A percentile compares a stretch with the other conserved stretches of the same genome.
phyloP scores from a whole-genome alignment of 2,113 vertebrate species.

The Piaya cayana region DNA sequence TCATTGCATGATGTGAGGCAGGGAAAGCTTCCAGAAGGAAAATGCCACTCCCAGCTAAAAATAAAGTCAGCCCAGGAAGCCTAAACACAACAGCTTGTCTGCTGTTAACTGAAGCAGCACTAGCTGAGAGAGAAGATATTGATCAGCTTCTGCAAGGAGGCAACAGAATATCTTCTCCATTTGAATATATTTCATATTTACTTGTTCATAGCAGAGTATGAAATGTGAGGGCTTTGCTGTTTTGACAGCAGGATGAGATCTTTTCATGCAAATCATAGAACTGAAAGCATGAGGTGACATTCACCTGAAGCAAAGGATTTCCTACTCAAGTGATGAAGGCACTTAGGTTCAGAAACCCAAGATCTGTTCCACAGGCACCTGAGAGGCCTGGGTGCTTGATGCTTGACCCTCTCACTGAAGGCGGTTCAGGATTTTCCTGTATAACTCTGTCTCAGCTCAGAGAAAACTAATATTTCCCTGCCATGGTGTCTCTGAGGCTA shows the following conservation, averaged over 20 bases:
- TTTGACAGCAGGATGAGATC: conserved; percentile 12
- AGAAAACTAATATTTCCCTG: neutral
- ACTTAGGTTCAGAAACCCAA: neutral
- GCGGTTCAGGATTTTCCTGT: neutral
- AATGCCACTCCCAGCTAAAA: conserved; percentile 44
- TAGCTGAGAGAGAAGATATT: neutral
- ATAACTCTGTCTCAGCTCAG: neutral
- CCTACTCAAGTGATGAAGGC: neutral
- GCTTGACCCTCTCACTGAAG: neutral
- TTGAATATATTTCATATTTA: conserved; percentile 23
- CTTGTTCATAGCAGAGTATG: neutral
- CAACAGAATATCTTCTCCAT: neutral
- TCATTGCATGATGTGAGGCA: neutral
- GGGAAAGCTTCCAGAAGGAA: conserved; percentile 55
- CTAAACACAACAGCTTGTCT: conserved; percentile 34
- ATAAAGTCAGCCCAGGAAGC: conserved; percentile 40
- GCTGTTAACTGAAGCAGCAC: conserved; percentile 6
- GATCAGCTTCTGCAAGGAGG: conserved; percentile 10
- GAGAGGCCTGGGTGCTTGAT: neutral
- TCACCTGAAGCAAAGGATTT: neutral
- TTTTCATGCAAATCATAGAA: neutral
- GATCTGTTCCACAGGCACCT: neutral
- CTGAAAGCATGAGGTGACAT: neutral
- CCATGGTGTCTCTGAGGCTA: neutral
- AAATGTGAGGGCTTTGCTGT: neutral